Base-by-base conservation (phyloP, 1,140 invertebrate genomes). In the Rhopalosiphum padi region DNA sequence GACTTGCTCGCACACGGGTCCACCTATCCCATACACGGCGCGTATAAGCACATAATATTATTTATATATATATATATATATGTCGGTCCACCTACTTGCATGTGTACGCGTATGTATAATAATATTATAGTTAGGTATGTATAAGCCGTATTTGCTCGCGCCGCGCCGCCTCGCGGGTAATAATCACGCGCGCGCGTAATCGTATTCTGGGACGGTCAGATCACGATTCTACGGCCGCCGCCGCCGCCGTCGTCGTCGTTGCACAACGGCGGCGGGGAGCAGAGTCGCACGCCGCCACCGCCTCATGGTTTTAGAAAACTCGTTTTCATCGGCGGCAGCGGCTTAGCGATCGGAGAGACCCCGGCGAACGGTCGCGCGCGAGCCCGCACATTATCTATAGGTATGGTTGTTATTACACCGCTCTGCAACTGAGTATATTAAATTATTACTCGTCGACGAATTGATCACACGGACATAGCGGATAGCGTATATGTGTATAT, bases 131-230 rank as follows among this genome's bases (percentile, higher is more conserved):
- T 51, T 68, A 18, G 60, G 60, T 68, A 68, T 15, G 30, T 77
- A n/a, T 6, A 5, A 77, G 60, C 60, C 46, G 93, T 43, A 87
- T 60, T 88, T 43, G 83, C 83, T 51, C 55, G 83, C 82, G 30
- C 46, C 46, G 35, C 48, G 48, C 43, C 43, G 86, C 86, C 22
- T n/a, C 43, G 30, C 23, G 87, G 88, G 46, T 89, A 88, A 88
- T 37, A 55, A 89, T 87, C 86, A 87, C 86, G 86, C 86, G 86
- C 86, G 51, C 37, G 55, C 43, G 85, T 93, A 88, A 88, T 90
- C 53, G 53, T 77, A 88, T 90, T 89, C 86, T 89, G 86, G 86
- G 93, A 93, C 85, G 88, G 88, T 89, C 93, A 46, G 68, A 88
- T 90, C 93, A 89, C 93, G 93, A 90, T 60, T 60, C 43, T 25